Evolutionary conservation across 2,797 vertebrate genomes (phyloP), one percentile per base, ranked within the genome.

Genomic region (Toxotes lorentzi): DNA sequence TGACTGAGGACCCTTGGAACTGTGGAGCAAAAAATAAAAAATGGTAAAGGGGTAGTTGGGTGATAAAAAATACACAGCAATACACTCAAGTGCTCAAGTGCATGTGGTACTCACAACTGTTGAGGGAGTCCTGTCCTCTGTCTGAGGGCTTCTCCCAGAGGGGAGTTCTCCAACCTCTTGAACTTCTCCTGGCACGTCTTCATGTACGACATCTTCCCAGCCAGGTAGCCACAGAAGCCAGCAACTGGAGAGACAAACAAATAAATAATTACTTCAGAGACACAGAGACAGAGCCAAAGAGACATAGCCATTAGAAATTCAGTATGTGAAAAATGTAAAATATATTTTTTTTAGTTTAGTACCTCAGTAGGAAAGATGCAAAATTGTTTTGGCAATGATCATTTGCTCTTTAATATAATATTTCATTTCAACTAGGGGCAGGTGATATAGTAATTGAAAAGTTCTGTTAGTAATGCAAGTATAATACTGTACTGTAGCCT

Each of bases 131-230:
- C 94, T 27, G 90, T 84, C 74, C 89, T 90, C 87, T 95, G 93
- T 76, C 96, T 95, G 7, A 99, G 84, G 62, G 92, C 93, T 66
- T 98, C 96, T 92, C 95, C 97, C 67, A 98, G 89, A 16, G 96
- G 96, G 0, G 97, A 99, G 91, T 97, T 96, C 80, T 97, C 95
- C 76, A 99, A 89, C 61, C 84, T 96, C 92, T 93, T 95, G 81
- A 99, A 97, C 91, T 98, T 99, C 87, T 98, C 96, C 43, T 95
- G 95, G 89, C 97, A 99, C 4, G 87, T 92, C 74, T 95, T 96
- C 92, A 97, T 92, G 61, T 99, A 99, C 0, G 97, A 98, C 70
- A 98, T 70, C 86, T 97, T 98, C 64, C 98, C 98, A 62, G 89
- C 94, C 77, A 98, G 10, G 90, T 95, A 98, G 60, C 97, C 94